phyloP scores from a whole-genome alignment of 2,113 vertebrate genomes.

The Ursus arctos region DNA sequence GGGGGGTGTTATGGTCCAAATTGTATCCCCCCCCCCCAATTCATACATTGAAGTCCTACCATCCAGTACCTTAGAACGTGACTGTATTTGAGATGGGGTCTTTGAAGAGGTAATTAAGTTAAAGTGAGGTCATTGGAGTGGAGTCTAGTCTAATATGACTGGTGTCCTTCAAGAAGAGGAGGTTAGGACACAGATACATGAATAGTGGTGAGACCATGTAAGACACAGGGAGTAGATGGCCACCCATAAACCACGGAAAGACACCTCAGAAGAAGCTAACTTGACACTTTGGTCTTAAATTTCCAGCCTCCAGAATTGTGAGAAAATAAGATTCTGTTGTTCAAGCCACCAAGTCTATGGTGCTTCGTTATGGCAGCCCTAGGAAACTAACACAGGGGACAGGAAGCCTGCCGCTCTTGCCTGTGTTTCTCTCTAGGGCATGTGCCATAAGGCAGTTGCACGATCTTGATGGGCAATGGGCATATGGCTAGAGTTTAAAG shows the following conservation, averaged over 20 bases:
- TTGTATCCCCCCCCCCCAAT: not conserved
- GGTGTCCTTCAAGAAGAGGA: not conserved
- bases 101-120: not conserved
- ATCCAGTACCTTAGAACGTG: not conserved
- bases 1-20: not conserved
- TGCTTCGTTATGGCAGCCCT: no score
- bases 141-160: not conserved
- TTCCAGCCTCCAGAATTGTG: not conserved
- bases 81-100: not conserved
- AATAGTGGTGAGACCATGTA: not conserved
- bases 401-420: not conserved
- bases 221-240: not conserved
- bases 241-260: not conserved
- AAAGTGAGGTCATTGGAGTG: not conserved
- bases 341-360: no score
- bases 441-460: accelerated
- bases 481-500: not conserved
- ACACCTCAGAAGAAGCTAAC: not conserved
- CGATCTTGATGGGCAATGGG: not conserved
- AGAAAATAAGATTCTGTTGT: not conserved
- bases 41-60: not conserved
- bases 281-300: not conserved
- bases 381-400: not conserved
- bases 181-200: not conserved
- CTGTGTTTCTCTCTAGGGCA: not conserved